phyloP scores from a whole-genome alignment of 1,140 invertebrate species.

The Ectropis grisescens region DNA sequence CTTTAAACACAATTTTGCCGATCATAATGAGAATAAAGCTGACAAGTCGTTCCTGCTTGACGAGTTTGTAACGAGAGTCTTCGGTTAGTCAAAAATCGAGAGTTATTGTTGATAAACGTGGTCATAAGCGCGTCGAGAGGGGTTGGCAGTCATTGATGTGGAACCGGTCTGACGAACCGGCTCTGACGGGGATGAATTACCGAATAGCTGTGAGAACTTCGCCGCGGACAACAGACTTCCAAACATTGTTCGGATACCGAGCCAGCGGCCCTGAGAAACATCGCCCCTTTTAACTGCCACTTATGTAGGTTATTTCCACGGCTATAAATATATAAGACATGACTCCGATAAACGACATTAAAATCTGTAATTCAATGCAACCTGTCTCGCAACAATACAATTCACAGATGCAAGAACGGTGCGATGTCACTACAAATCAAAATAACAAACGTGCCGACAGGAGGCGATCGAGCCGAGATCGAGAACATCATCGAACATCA shows the following conservation, averaged over 20 bases:
- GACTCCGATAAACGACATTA: no score
- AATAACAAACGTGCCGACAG: conserved; percentile 56
- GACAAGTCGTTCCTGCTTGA: no score
- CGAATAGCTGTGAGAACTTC: conserved; percentile 32
- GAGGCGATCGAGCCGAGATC: conserved; percentile 45
- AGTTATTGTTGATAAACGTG: conserved; percentile 40
- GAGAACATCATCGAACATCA: conserved; percentile 45
- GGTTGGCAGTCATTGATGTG: conserved; percentile 61
- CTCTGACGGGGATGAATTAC: conserved; percentile 58
- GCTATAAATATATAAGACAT: no score
- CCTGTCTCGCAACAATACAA: conserved; percentile 1
- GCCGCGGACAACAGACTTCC: no score
- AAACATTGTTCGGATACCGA: no score
- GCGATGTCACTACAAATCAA: conserved; percentile 51
- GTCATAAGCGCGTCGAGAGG: conserved; percentile 33
- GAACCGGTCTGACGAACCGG: conserved; percentile 56
- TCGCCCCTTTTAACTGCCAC: no score
- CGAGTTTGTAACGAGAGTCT: no score
- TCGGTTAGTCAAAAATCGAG: conserved; percentile 32
- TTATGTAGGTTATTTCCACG: no score
- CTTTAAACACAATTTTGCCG: background rate
- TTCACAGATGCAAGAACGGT: conserved; percentile 28
- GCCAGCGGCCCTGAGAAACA: no score
- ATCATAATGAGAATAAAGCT: no score
- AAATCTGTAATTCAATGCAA: no score